phyloP scores from a whole-genome alignment of 2,888 invertebrate species.

The Metalampra italica region DNA sequence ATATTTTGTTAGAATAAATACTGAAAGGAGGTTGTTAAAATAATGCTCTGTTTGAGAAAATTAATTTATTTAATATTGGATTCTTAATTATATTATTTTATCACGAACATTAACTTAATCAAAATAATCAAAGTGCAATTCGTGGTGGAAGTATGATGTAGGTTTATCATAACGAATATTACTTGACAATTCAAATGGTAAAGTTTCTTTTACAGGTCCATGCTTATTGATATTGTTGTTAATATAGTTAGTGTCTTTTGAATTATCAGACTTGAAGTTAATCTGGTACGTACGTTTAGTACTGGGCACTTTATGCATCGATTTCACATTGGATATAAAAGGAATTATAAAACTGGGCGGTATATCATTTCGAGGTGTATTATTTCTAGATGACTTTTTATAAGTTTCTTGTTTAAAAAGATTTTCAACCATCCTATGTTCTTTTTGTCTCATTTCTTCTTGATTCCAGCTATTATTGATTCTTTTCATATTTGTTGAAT shows the following conservation, averaged over 20 bases:
- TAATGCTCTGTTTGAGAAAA: too few species aligned
- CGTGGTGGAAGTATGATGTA: slow-evolving; percentile 46
- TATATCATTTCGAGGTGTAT: background rate
- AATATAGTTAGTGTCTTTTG: background rate
- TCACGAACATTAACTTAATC: slow-evolving; percentile 17
- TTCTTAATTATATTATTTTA: background rate
- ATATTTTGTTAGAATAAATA: too few species aligned
- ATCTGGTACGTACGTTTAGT: background rate
- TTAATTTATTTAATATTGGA: too few species aligned
- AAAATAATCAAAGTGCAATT: slow-evolving; percentile 44
- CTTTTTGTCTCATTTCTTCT: too few species aligned
- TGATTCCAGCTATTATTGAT: too few species aligned
- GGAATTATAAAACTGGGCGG: background rate
- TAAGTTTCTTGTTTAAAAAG: too few species aligned
- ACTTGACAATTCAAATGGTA: background rate
- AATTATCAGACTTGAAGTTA: background rate
- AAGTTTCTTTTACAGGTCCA: background rate
- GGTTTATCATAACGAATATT: background rate
- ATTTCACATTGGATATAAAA: background rate
- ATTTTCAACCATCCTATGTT: too few species aligned
- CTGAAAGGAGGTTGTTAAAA: too few species aligned
- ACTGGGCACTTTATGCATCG: background rate
- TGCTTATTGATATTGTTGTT: background rate
- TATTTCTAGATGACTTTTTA: background rate
- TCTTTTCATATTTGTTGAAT: too few species aligned